phyloP scores from a whole-genome alignment of 2,797 vertebrate species.

The Chaetophractus vellerosus region DNA sequence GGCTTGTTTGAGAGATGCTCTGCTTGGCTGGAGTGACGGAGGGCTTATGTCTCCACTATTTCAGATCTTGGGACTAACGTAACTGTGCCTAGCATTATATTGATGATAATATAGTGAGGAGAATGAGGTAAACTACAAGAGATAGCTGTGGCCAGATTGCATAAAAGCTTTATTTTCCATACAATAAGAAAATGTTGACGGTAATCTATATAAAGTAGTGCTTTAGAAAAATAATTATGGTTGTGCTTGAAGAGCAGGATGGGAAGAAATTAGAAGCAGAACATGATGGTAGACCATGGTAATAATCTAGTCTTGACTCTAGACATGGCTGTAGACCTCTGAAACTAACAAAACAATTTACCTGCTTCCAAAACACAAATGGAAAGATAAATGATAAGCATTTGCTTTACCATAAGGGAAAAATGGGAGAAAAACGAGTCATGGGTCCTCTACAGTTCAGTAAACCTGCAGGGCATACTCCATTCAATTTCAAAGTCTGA shows the following conservation, averaged over 20 bases:
- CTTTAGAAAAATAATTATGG: background rate
- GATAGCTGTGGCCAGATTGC: background rate
- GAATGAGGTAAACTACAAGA: slow-evolving; percentile 61
- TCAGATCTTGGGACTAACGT: background rate
- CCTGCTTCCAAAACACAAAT: too few relatives aligned
- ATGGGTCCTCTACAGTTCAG: too few relatives aligned
- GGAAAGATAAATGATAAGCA: too few relatives aligned
- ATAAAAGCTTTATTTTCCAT: background rate
- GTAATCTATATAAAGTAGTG: background rate
- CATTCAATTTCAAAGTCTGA: too few relatives aligned
- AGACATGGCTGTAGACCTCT: background rate
- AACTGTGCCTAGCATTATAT: background rate
- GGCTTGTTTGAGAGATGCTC: background rate
- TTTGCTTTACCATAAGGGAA: too few relatives aligned
- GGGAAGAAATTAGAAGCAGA: background rate
- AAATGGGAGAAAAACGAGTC: too few relatives aligned
- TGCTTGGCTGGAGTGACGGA: background rate
- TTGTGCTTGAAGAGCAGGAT: background rate
- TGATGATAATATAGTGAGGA: background rate
- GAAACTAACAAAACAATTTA: too few relatives aligned
- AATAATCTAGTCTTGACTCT: background rate
- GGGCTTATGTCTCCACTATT: slow-evolving; percentile 5
- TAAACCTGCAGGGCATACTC: too few relatives aligned
- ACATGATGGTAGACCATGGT: background rate
- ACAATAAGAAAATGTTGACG: background rate